Evolutionary conservation across 2,888 invertebrate genomes (phyloP).

Genomic region (Petrophora chlorosata): DNA sequence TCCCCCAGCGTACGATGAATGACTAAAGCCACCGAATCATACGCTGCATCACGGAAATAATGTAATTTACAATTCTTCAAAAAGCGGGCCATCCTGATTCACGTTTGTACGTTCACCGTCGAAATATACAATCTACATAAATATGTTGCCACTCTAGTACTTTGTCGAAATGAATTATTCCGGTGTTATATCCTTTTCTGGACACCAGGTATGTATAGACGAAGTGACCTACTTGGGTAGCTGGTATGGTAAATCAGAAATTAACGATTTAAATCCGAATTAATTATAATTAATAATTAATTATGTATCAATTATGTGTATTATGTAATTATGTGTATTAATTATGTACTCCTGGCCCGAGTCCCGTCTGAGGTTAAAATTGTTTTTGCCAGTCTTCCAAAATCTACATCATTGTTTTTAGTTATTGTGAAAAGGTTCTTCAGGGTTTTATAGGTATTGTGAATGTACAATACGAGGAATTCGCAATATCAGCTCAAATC

Average conservation of each 20-base stretch:
- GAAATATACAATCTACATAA: slow-evolving; percentile 19
- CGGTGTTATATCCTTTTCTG: too few relatives aligned
- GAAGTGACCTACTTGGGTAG: too few relatives aligned
- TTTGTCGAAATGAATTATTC: slow-evolving; percentile 2
- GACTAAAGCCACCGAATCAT: slow-evolving; percentile 33
- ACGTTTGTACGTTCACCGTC: slow-evolving; percentile 42
- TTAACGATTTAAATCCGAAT: too few relatives aligned
- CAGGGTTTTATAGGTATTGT: slow-evolving; percentile 22
- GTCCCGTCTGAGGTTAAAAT: too few relatives aligned
- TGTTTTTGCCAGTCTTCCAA: too few relatives aligned
- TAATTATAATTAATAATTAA: too few relatives aligned
- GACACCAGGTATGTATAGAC: too few relatives aligned
- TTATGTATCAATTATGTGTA: too few relatives aligned
- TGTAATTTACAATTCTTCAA: slow-evolving; percentile 40
- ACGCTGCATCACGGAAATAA: slow-evolving; percentile 41
- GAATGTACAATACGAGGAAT: slow-evolving; percentile 44
- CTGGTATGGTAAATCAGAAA: too few relatives aligned
- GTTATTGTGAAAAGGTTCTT: slow-evolving; percentile 5
- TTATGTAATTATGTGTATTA: too few relatives aligned
- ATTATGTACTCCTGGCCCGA: too few relatives aligned
- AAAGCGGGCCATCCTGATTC: slow-evolving; percentile 52
- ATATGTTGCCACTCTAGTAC: slow-evolving; percentile 14
- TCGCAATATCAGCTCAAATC: slow-evolving; percentile 51
- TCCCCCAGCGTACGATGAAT: slow-evolving; percentile 32
- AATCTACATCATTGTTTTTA: too few relatives aligned